These are phyloP conservation scores for Hippocampus zosterae DNA, from an alignment of 2,113 vertebrate genomes.

Conservation along the genomic window DNA sequence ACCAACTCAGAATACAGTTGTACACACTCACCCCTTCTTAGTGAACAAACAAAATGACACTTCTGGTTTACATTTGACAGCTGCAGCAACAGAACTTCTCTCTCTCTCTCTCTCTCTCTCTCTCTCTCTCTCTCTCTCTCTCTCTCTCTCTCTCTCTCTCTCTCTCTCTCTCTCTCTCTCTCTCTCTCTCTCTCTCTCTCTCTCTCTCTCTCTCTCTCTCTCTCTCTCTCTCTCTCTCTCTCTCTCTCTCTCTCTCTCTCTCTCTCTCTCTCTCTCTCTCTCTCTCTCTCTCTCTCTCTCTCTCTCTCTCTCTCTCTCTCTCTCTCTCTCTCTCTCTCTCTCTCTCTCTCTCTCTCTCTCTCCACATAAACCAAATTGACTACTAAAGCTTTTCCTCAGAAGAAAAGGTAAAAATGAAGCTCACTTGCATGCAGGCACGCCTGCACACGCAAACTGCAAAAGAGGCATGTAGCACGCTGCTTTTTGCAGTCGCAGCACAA, in stretches of 20 bases:
- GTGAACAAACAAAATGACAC: neutral
- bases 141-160: too few relatives aligned
- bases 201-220: too few relatives aligned
- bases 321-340: neutral
- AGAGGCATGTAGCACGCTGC: conserved; percentile 28
- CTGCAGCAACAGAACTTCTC: conserved; percentile 5
- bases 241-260: too few relatives aligned
- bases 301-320: too few relatives aligned
- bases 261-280: too few relatives aligned
- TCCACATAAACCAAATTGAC: neutral
- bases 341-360: too few relatives aligned
- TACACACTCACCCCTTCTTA: neutral
- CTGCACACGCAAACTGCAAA: conserved; percentile 12
- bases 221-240: too few relatives aligned
- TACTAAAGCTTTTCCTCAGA: neutral
- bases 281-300: too few relatives aligned
- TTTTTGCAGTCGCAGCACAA: conserved; percentile 53
- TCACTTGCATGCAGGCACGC: neutral
- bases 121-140: too few relatives aligned
- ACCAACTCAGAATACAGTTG: neutral
- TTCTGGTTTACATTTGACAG: neutral
- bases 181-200: too few relatives aligned
- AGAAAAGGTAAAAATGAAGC: conserved; percentile 11
- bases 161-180: too few relatives aligned
- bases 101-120: too few relatives aligned